These are phyloP conservation scores for Phalloptychus januarius DNA, from an alignment of 2,797 vertebrate species.

Conservation along the genomic window DNA sequence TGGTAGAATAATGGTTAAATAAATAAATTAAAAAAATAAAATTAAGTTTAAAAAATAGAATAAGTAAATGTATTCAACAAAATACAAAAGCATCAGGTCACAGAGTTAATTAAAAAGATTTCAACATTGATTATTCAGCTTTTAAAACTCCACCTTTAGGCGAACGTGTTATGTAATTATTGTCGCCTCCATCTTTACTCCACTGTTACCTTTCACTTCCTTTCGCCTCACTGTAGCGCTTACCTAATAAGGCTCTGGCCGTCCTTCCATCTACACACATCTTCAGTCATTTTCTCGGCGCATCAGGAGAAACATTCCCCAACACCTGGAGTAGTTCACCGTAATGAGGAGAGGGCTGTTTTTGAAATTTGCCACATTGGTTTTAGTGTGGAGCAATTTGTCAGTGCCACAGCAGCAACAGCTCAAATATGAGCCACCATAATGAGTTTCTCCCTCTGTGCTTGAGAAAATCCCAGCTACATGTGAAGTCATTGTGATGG, in stretches of 20 bases:
- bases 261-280: slow-evolving; percentile 6
- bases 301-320: slow-evolving; percentile 31
- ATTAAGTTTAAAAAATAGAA: too few species aligned
- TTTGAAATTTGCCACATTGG: slow-evolving; percentile 58
- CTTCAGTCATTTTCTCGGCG: slow-evolving; percentile 45
- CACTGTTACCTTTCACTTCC: slow-evolving; percentile 8
- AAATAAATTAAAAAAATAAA: too few species aligned
- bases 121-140: too few species aligned
- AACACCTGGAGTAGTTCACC: slow-evolving; percentile 39
- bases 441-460: slow-evolving; percentile 51
- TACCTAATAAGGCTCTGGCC: slow-evolving; percentile 24
- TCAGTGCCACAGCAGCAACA: slow-evolving; percentile 50
- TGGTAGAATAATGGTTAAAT: too few species aligned
- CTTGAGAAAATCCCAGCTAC: slow-evolving; percentile 35
- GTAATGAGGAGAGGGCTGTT: slow-evolving; percentile 39
- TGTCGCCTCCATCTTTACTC: background rate
- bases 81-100: background rate
- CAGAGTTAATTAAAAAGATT: too few species aligned
- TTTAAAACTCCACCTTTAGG: background rate
- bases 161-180: background rate
- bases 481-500: slow-evolving; percentile 48
- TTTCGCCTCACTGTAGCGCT: slow-evolving; percentile 1
- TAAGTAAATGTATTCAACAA: background rate
- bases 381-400: slow-evolving; percentile 50
- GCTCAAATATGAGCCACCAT: slow-evolving; percentile 47